Conservation (phyloP, 1,140 invertebrate species). For the Trichonephila clavata region DNA sequence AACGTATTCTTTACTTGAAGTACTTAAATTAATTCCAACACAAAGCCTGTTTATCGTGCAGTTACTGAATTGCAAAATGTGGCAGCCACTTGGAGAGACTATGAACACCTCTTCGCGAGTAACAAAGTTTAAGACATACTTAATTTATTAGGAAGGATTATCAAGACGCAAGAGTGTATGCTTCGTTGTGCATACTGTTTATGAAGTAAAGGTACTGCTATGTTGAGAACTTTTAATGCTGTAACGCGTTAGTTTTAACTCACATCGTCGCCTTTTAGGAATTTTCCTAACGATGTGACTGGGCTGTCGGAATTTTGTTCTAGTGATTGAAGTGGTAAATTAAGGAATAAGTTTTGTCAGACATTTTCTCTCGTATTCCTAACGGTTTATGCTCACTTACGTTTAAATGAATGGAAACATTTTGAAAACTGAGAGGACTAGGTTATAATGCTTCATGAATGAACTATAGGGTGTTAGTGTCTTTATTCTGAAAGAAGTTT, state of each 20-base stretch:
- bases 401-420: background rate
- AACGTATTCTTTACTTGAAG: background rate
- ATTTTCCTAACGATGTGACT: constrained; percentile 9
- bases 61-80: constrained; percentile 17
- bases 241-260: constrained; percentile 4
- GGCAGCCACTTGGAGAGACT: background rate
- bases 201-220: background rate
- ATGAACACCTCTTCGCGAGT: constrained; percentile 4
- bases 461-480: too few species aligned
- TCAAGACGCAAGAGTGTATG: constrained; percentile 19
- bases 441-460: too few species aligned
- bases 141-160: constrained; percentile 41
- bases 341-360: background rate
- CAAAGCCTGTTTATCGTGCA: constrained; percentile 33
- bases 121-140: constrained; percentile 32
- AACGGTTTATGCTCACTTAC: background rate
- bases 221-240: constrained; percentile 27
- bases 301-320: background rate
- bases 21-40: constrained; percentile 22
- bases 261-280: background rate
- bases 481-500: too few species aligned
- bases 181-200: constrained; percentile 22
- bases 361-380: background rate
- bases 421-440: too few species aligned
- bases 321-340: background rate